A percentile compares a stretch with the other conserved stretches of the same genome.
Conservation (phyloP, 1,140 invertebrate genomes). For the Cotesia typhae region DNA sequence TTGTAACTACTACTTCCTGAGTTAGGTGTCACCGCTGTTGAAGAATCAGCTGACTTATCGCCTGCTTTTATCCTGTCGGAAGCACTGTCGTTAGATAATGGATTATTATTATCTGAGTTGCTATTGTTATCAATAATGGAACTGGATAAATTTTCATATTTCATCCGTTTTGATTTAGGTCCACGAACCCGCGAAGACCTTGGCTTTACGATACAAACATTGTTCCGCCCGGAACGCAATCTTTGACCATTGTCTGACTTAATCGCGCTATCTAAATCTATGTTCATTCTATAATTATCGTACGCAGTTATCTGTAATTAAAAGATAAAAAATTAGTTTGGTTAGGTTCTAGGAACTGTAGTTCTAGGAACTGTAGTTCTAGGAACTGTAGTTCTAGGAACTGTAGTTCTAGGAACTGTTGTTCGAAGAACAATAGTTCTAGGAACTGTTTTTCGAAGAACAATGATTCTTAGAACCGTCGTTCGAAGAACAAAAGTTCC, state of each 20-base stretch:
- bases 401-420: too few species aligned
- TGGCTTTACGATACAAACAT: neutral
- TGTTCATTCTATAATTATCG: constrained; percentile 47
- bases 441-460: too few species aligned
- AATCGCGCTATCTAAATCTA: constrained; percentile 36
- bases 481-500: too few species aligned
- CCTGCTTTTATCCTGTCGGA: neutral
- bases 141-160: neutral
- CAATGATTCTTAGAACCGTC: too few species aligned
- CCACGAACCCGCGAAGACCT: constrained; percentile 29
- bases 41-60: too few species aligned
- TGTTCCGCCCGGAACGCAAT: neutral
- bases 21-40: too few species aligned
- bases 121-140: neutral
- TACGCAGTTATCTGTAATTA: constrained; percentile 48
- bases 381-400: too few species aligned
- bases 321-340: neutral
- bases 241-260: constrained; percentile 11
- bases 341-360: too few species aligned
- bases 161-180: constrained; percentile 6
- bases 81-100: neutral
- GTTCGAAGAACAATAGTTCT: too few species aligned
- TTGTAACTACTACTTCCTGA: neutral
- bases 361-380: too few species aligned
- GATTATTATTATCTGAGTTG: neutral